Evolutionary conservation across 2,113 vertebrate species (phyloP).

Genomic region (Onychostoma macrolepis): DNA sequence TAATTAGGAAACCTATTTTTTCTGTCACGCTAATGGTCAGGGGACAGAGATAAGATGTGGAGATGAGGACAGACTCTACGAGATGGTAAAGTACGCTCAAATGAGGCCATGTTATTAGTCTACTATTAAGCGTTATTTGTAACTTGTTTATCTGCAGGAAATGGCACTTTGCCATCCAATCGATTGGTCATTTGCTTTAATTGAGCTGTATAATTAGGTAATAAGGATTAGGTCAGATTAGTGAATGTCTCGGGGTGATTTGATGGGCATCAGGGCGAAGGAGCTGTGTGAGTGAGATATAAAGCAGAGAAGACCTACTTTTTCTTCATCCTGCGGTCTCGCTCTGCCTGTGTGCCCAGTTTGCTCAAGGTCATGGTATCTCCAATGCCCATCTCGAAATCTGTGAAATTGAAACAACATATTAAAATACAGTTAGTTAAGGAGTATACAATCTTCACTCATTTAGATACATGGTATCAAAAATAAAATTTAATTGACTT

Average conservation of each 20-base stretch:
- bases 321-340: slow-evolving; percentile 92
- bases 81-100: background rate
- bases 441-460: background rate
- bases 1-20: slow-evolving; percentile 18
- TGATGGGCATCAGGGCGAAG: background rate
- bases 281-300: background rate
- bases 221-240: slow-evolving; percentile 13
- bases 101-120: slow-evolving; percentile 2
- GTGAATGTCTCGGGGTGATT: background rate
- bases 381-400: slow-evolving; percentile 86
- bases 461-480: background rate
- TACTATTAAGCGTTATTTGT: background rate
- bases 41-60: slow-evolving; percentile 15
- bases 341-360: slow-evolving; percentile 93
- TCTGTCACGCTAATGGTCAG: slow-evolving; percentile 18
- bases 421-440: background rate
- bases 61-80: slow-evolving; percentile 1
- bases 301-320: slow-evolving; percentile 79
- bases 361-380: slow-evolving; percentile 91
- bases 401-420: slow-evolving; percentile 66
- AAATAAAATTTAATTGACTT: background rate
- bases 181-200: slow-evolving; percentile 6
- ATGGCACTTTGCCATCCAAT: background rate
- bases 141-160: slow-evolving; percentile 17
- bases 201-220: slow-evolving; percentile 9